Evolutionary conservation across 2,888 invertebrate species (phyloP).

Genomic region (Morpho deidamia): DNA sequence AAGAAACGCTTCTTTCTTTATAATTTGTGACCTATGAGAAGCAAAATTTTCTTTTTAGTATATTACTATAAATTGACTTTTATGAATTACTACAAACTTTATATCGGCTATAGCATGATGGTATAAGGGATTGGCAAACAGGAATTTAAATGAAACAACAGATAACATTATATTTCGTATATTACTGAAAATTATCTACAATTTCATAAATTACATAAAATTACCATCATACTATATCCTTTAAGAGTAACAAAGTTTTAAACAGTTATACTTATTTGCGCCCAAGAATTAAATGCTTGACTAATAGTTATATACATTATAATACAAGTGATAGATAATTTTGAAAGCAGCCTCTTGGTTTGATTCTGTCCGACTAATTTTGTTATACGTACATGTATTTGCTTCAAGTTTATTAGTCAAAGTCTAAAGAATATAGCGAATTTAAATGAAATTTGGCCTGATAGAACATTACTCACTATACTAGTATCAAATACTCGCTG

Average conservation of each 20-base stretch:
- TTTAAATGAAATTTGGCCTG: no score
- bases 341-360: no score
- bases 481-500: no score
- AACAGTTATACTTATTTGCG: no score
- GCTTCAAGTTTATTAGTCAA: no score
- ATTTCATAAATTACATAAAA: constrained; percentile 29
- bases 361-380: no score
- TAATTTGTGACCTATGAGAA: constrained; percentile 37
- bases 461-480: no score
- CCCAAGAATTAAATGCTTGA: constrained; percentile 7
- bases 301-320: background rate
- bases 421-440: no score
- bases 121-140: constrained; percentile 33
- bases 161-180: constrained; percentile 40
- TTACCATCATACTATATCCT: constrained; percentile 72
- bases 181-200: constrained; percentile 48
- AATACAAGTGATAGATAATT: no score
- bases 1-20: constrained; percentile 28
- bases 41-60: constrained; percentile 15
- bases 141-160: constrained; percentile 66
- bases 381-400: no score
- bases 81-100: background rate
- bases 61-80: background rate
- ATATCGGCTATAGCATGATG: constrained; percentile 67
- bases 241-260: background rate